Evolutionary conservation across 2,797 vertebrate species (phyloP).

Genomic region (Molossus molossus): DNA sequence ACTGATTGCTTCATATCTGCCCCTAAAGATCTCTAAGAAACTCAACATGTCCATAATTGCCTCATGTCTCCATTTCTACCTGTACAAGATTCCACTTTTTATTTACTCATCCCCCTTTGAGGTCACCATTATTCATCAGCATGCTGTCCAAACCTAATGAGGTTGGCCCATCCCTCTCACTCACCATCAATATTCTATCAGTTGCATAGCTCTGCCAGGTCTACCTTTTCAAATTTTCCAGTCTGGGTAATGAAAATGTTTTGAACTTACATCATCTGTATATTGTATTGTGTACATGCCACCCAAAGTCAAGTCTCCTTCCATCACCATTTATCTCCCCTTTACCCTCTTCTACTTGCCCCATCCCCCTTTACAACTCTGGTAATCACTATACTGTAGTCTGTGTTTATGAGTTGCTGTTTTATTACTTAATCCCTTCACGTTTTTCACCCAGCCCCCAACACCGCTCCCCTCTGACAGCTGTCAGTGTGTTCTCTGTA

Average conservation of each 20-base stretch:
- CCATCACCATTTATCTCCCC: background rate
- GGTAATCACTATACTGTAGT: background rate
- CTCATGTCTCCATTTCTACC: background rate
- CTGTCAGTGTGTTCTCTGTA: background rate
- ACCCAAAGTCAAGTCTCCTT: background rate
- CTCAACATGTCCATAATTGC: background rate
- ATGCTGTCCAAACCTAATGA: background rate
- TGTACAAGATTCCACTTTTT: background rate
- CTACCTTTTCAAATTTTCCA: background rate
- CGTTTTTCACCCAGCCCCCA: background rate
- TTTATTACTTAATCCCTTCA: background rate
- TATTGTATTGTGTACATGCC: background rate
- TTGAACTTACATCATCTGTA: background rate
- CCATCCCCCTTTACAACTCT: background rate
- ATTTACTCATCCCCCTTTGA: background rate
- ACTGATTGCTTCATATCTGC: background rate
- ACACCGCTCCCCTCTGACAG: background rate
- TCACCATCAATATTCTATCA: background rate
- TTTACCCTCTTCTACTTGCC: background rate
- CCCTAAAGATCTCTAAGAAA: slow-evolving; percentile 39
- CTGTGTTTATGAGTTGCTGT: background rate
- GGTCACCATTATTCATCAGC: background rate
- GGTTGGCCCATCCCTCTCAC: background rate
- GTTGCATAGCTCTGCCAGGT: background rate
- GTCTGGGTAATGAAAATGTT: background rate